Evolutionary conservation across 92 coral and sea anemone species (phyloP), one percentile per base, ranked within the genome.

Genomic region (Parazoanthus atlanticus): DNA sequence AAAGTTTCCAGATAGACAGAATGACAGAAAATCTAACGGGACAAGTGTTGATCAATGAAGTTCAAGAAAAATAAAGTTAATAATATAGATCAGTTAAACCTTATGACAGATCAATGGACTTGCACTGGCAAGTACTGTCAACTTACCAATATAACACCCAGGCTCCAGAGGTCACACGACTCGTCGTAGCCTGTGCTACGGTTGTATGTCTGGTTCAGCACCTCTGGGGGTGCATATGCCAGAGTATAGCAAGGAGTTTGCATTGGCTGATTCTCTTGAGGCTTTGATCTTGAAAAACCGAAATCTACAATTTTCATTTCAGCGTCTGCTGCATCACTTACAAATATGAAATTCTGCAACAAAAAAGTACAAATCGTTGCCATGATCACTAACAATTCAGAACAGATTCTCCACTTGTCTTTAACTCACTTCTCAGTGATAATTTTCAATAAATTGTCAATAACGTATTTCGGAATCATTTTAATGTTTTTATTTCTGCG

Each of bases 111-210:
- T 52, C 26, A 17, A 41, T 8, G 12, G n/a, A 43, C 8, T 1
- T 52, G 15, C 46, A 54, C 29, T 30, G 29, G 11, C 36, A 16
- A 19, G 10, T 19, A 11, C 13, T 29, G 12, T 65, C 36, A 36
- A 75, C 96, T 78, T 91, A 97, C 99, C 97, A 97, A 84, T n/a
- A 97, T 97, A 7, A 97, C 99, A 21, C 99, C 99, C 66, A 97
- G 92, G 79, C 99, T 97, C 99, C 99, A 97, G 32, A 97, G 88
- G 89, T 97, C 99, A 80, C 99, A 97, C 10, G 99, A 93, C 82
- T 95, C 98, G 83, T 97, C 97, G 38, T 97, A 97, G 9, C 99
- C 99, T 82, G 93, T 91, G 78, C 58, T 78, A 36, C 91, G 89
- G 52, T 72, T 91, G 64, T 79, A 81, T 8, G 98, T 92, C 81